Evolutionary conservation across 2,888 invertebrate species (phyloP).

Genomic region (Drosophila meridiana): DNA sequence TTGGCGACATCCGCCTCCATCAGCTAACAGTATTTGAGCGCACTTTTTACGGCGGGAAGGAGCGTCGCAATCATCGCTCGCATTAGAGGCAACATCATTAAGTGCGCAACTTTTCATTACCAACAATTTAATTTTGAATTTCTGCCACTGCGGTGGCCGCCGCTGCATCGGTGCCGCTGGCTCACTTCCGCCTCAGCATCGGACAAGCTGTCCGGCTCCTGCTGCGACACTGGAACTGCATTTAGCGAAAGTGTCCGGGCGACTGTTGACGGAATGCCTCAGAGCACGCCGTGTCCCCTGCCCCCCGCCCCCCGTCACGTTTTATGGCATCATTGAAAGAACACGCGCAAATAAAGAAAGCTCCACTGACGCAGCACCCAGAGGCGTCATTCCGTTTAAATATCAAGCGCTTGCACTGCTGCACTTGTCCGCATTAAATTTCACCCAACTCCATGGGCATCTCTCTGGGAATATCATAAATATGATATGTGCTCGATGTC

Average conservation of each 20-base stretch:
- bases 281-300: not conserved
- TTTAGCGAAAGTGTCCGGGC: conserved; percentile 50
- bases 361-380: conserved; percentile 37
- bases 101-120: conserved; percentile 73
- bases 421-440: conserved; percentile 18
- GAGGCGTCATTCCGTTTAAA: conserved; percentile 56
- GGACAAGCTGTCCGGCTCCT: conserved; percentile 12
- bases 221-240: conserved; percentile 71
- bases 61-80: conserved; percentile 18
- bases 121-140: conserved; percentile 66
- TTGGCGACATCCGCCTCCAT: conserved; percentile 58
- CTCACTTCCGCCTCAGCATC: conserved; percentile 44
- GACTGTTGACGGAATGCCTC: conserved; percentile 4
- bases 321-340: conserved; percentile 8
- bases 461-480: not conserved
- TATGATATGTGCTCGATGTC: conserved; percentile 3
- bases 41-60: conserved; percentile 20
- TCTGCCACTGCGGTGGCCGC: conserved; percentile 35
- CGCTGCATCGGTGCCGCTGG: conserved; percentile 31
- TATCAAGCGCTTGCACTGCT: conserved; percentile 18
- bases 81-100: conserved; percentile 57
- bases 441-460: conserved; percentile 2
- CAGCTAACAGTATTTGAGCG: conserved; percentile 31
- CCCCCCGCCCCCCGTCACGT: conserved; percentile 3
- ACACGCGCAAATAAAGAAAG: conserved; percentile 21